phyloP scores from a whole-genome alignment of 2,113 vertebrate species.

The Pteropus alecto region DNA sequence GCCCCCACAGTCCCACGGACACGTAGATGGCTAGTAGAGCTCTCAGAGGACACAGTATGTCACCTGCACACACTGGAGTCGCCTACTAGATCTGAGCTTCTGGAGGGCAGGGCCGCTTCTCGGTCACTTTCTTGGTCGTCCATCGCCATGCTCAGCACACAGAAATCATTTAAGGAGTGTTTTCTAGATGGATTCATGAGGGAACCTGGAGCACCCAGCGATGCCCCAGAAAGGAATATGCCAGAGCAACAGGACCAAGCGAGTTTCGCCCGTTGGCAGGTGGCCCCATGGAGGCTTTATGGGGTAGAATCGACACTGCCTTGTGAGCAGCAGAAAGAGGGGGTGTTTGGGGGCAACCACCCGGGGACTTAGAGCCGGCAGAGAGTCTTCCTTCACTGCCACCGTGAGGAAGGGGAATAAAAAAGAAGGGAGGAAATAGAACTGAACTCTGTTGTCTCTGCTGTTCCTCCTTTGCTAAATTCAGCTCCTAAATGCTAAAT shows the following conservation, averaged over 20 bases:
- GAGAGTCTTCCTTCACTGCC: background rate
- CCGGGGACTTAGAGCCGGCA: background rate
- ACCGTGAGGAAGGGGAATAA: background rate
- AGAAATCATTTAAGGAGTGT: background rate
- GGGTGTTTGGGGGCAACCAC: background rate
- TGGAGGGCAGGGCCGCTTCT: background rate
- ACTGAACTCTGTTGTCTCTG: background rate
- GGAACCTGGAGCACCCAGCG: background rate
- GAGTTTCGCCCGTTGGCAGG: background rate
- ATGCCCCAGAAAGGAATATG: background rate
- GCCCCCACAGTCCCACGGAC: background rate
- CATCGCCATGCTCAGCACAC: background rate
- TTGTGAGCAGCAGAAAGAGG: background rate
- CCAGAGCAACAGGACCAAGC: background rate
- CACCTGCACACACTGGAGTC: background rate
- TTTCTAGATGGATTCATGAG: background rate
- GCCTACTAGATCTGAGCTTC: too few species aligned
- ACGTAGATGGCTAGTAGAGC: background rate
- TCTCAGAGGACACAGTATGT: background rate
- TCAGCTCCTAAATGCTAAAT: background rate
- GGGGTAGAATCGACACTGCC: background rate
- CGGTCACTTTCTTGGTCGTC: background rate
- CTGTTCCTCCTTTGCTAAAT: background rate
- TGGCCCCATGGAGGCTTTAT: background rate
- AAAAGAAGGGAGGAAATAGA: background rate